These are phyloP conservation scores for Bombus waltoni DNA, from an alignment of 1,140 invertebrate species.

Conservation along the genomic window DNA sequence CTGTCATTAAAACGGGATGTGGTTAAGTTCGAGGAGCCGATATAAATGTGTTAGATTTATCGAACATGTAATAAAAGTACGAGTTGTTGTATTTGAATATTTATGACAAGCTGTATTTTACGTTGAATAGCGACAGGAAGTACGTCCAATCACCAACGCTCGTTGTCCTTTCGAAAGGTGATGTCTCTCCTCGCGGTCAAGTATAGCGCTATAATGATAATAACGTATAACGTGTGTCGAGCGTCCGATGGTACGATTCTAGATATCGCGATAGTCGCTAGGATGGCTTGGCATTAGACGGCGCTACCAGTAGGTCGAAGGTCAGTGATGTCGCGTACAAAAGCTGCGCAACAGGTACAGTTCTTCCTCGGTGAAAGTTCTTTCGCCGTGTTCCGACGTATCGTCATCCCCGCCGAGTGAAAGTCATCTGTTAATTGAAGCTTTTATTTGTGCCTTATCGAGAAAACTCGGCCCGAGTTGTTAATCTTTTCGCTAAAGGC, in stretches of 20 bases:
- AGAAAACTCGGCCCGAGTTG: constrained; percentile 1
- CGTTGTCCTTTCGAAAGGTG: background rate
- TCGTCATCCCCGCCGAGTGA: constrained; percentile 37
- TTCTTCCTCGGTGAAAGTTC: constrained; percentile 49
- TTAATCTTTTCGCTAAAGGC: background rate
- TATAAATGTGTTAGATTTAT: background rate
- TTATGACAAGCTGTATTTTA: background rate
- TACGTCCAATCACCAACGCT: background rate
- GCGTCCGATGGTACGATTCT: background rate
- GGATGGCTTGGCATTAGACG: background rate
- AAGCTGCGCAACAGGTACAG: background rate
- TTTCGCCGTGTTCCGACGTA: background rate
- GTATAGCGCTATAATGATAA: background rate
- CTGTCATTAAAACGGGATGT: background rate
- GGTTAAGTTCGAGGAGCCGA: background rate
- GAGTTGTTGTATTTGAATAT: constrained; percentile 14
- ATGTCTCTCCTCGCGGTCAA: background rate
- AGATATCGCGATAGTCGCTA: background rate
- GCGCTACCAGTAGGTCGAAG: constrained; percentile 2
- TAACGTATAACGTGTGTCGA: background rate
- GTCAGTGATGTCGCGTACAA: background rate
- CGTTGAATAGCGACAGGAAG: background rate
- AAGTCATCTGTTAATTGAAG: constrained; percentile 62
- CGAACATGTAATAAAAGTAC: background rate
- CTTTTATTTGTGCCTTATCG: constrained; percentile 23